Evolutionary conservation across 2,113 vertebrate species (phyloP).

Genomic region (Xiphorhynchus elegans): DNA sequence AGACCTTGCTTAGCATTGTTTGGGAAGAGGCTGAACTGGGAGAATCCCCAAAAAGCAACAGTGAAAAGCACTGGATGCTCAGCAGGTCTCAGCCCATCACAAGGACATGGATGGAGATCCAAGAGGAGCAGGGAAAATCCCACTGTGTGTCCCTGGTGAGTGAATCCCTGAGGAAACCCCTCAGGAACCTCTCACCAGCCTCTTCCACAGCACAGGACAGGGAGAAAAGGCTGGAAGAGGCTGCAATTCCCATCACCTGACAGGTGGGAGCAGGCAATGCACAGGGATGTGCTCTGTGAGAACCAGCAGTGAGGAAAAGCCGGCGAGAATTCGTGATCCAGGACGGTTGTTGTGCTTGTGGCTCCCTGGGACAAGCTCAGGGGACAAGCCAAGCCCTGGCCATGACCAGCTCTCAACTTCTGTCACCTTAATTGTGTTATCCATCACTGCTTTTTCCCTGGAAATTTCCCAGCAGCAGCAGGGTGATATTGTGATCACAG

Average conservation of each 20-base stretch:
- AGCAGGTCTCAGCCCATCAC: background rate
- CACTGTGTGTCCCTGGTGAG: background rate
- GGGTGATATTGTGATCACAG: background rate
- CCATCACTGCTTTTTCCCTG: background rate
- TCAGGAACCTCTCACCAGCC: accelerated
- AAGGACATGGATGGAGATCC: background rate
- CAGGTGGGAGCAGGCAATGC: background rate
- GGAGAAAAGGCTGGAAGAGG: background rate
- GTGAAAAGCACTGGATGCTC: background rate
- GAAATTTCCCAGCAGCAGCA: background rate
- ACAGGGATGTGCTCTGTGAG: background rate
- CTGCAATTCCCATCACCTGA: background rate
- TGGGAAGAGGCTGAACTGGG: background rate
- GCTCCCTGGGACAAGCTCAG: background rate
- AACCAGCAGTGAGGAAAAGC: background rate
- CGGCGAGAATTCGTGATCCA: background rate
- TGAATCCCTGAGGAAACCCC: accelerated
- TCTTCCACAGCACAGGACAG: accelerated
- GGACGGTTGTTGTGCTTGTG: background rate
- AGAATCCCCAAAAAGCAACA: background rate
- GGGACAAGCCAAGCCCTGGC: background rate
- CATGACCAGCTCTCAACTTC: background rate
- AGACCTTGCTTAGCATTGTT: background rate
- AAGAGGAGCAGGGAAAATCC: background rate
- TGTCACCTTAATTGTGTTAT: background rate